Percentiles rank a stretch among this genome's conserved stretches.
These are phyloP conservation scores for Macrotis lagotis DNA, from an alignment of 2,113 vertebrate species.

Conservation along the genomic window DNA sequence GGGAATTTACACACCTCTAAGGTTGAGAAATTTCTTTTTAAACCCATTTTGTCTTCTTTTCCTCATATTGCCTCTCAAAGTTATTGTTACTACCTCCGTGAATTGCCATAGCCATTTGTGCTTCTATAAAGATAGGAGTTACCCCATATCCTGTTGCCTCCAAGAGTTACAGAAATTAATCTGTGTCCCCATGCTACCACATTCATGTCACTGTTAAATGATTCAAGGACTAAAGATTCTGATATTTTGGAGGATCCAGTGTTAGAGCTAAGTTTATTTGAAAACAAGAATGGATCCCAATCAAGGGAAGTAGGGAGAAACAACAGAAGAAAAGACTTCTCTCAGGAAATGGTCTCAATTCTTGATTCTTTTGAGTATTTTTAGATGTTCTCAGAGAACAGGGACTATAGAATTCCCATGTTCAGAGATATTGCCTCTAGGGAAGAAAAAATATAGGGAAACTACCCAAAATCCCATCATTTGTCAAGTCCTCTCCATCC, in stretches of 20 bases:
- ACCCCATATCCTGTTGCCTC: background rate
- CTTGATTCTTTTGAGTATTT: background rate
- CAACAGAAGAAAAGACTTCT: background rate
- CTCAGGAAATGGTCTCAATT: background rate
- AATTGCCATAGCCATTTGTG: background rate
- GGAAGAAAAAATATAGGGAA: background rate
- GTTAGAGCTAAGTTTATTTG: background rate
- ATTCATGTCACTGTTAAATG: background rate
- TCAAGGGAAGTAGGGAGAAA: background rate
- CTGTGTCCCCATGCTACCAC: background rate
- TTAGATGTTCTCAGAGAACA: background rate
- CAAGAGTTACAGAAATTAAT: background rate
- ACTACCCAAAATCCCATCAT: background rate
- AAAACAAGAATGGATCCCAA: background rate
- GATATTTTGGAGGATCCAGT: background rate
- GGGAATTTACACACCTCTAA: background rate
- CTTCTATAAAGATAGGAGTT: background rate
- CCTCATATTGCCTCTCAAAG: background rate
- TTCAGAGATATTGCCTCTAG: background rate
- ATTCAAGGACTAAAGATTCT: background rate
- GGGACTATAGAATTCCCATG: background rate
- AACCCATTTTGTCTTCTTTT: background rate
- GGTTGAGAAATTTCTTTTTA: background rate
- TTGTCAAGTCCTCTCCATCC: background rate
- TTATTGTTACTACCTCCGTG: background rate